Evolutionary conservation across 2,113 vertebrate species (phyloP), one percentile per base, ranked within the genome.

Genomic region (Kryptolebias marmoratus): DNA sequence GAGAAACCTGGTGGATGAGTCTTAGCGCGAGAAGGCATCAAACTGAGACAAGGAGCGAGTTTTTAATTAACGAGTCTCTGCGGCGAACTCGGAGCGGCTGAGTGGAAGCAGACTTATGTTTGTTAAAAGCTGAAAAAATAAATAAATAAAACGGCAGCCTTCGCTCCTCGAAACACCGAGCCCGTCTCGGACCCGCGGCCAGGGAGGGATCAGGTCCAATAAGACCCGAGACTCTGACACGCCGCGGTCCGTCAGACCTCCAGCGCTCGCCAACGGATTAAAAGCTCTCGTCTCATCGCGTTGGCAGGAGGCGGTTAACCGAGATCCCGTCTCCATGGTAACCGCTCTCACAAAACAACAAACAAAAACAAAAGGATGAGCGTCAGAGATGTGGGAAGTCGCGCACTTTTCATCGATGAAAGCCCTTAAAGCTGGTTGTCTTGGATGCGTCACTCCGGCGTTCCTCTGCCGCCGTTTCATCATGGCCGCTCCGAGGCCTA

Each of bases 21-120:
- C 85, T 68, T 65, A 77, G 75, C 71, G 81, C 36, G 75, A 80
- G 58, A 80, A 89, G 85, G 79, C 82, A 90, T 89, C 81, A 90
- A 82, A 82, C 70, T 77, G 79, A 85, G 85, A 84, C 85, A 80
- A 82, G 85, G 62, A 86, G 81, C 66, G 65, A 80, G 83, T 87
- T 85, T 42, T 92, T 88, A 89, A 89, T 90, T 88, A 90, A 91
- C 85, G 86, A 91, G 83, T 86, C 82, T 88, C 89, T 79, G 78
- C 85, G 81, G 89, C 90, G 79, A 85, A 81, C 76, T 62, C 31
- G 13, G 75, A 83, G 81, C 59, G 69, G 71, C 77, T 64, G 74
- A 16, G 72, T 54, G 69, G 81, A 73, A 52, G 69, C 58, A 1
- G 57, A 79, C 81, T 81, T 75, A 77, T 78, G 72, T 73, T 80